phyloP scores from a whole-genome alignment of 2,113 vertebrate species.

The Pardalotus punctatus region DNA sequence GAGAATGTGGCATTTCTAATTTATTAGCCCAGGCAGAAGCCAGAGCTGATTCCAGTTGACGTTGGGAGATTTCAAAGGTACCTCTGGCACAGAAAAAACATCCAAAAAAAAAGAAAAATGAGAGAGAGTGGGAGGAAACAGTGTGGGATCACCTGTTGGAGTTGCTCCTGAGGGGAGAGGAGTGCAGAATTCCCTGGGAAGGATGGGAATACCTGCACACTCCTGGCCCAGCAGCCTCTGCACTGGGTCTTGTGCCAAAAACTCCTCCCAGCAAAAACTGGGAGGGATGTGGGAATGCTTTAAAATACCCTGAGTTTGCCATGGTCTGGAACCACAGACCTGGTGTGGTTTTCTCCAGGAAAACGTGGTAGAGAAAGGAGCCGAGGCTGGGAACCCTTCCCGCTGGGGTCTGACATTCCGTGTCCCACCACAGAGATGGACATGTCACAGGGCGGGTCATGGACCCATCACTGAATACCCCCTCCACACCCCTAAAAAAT shows the following conservation, averaged over 20 bases:
- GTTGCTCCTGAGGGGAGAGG: background rate
- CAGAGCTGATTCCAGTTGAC: conserved; percentile 82
- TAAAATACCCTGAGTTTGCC: background rate
- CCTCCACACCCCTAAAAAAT: accelerated
- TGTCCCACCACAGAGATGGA: accelerated
- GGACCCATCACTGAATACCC: background rate
- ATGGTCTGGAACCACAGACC: accelerated
- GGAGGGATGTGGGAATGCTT: background rate
- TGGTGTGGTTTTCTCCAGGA: background rate
- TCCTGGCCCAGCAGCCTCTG: accelerated
- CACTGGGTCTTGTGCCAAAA: accelerated
- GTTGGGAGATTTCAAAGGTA: conserved; percentile 69
- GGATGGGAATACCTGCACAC: accelerated
- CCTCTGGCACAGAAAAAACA: conserved; percentile 32
- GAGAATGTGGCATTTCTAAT: conserved; percentile 88
- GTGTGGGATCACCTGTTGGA: background rate
- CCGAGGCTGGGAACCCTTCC: accelerated
- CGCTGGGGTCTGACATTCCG: accelerated
- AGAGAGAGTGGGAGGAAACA: background rate
- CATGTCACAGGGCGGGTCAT: accelerated
- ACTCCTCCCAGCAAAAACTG: background rate
- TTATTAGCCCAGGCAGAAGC: conserved; percentile 81
- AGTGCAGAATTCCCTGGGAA: background rate
- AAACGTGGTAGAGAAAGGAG: background rate
- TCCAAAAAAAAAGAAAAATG: background rate